Conservation (phyloP, 2,113 vertebrate genomes). For the Podarcis muralis region DNA sequence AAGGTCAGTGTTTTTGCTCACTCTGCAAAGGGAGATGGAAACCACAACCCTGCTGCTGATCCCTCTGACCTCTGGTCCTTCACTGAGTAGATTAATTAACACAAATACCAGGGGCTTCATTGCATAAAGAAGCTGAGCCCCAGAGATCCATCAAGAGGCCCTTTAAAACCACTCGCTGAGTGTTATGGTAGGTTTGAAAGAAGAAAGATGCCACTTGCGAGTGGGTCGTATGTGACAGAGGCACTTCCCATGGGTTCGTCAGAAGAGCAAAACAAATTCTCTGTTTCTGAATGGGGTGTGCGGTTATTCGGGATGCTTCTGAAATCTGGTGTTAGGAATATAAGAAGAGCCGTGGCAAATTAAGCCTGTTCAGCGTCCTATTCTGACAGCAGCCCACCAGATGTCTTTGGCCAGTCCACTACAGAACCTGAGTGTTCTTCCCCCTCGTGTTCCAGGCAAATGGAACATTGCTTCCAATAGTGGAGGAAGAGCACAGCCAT, state of each 20-base stretch:
- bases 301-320: neutral
- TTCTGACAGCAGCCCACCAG: neutral
- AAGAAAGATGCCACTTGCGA: accelerated
- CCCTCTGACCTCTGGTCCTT: slow-evolving; percentile 8
- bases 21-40: neutral
- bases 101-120: neutral
- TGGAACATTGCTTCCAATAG: no score
- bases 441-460: no score
- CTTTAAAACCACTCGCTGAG: neutral
- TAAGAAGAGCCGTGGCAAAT: no score
- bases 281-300: neutral
- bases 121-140: neutral
- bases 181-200: neutral
- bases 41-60: neutral
- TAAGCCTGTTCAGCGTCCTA: no score
- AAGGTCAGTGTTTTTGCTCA: slow-evolving; percentile 11
- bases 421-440: no score
- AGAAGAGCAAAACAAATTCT: no score
- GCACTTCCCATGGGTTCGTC: neutral
- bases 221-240: neutral
- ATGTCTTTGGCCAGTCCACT: no score
- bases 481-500: no score
- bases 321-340: neutral
- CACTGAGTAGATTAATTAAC: slow-evolving; percentile 27
- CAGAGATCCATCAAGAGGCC: accelerated